A percentile compares a stretch with the other conserved stretches of the same genome.
These are phyloP conservation scores for Calyptomena viridis DNA, from an alignment of 2,113 vertebrate species.

Conservation along the genomic window DNA sequence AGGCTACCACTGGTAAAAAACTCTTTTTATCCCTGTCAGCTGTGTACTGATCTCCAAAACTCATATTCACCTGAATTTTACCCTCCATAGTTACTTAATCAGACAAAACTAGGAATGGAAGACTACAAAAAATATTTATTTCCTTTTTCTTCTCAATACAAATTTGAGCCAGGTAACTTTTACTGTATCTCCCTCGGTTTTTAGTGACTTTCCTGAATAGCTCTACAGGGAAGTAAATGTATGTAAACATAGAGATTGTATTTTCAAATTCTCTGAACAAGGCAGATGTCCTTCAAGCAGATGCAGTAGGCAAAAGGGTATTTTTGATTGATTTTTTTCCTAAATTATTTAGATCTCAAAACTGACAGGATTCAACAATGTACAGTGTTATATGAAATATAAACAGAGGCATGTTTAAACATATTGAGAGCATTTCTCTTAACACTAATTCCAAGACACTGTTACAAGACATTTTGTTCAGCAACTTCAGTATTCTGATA, in stretches of 20 bases:
- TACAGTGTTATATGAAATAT: background rate
- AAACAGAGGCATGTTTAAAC: background rate
- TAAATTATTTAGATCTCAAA: background rate
- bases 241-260: background rate
- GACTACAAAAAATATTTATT: background rate
- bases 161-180: background rate
- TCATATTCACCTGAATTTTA: background rate
- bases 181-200: accelerated
- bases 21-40: background rate
- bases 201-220: background rate
- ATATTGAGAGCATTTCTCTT: background rate
- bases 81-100: background rate
- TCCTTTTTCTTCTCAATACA: background rate
- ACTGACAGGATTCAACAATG: background rate
- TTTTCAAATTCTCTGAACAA: background rate
- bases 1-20: background rate
- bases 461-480: background rate
- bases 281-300: background rate
- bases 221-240: background rate
- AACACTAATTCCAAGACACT: background rate
- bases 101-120: background rate
- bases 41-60: background rate
- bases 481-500: background rate
- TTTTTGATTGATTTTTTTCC: background rate
- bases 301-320: background rate